phyloP scores from a whole-genome alignment of 2,113 vertebrate species.

The Solenodon paradoxus region DNA sequence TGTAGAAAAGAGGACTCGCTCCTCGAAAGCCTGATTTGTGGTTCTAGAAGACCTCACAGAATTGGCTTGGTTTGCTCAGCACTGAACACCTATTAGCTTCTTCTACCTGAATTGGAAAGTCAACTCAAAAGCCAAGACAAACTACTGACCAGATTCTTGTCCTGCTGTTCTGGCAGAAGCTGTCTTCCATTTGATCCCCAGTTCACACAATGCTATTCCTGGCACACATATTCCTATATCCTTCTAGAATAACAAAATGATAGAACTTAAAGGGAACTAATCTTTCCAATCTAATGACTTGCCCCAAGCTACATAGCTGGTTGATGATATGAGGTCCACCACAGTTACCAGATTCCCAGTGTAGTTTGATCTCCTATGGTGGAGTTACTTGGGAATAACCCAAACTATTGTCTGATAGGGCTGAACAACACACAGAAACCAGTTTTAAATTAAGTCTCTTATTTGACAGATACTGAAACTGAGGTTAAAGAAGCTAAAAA shows the following conservation, averaged over 20 bases:
- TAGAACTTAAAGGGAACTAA: neutral
- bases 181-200: no score
- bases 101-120: neutral
- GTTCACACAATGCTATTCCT: neutral
- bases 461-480: neutral
- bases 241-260: neutral
- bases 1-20: neutral
- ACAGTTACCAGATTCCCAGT: neutral
- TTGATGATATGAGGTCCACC: no score
- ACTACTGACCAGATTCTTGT: neutral
- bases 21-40: neutral
- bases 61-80: no score
- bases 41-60: neutral
- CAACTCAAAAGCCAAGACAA: neutral
- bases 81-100: neutral
- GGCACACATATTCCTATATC: neutral
- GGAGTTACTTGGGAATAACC: neutral
- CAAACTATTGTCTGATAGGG: neutral
- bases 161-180: neutral
- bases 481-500: neutral
- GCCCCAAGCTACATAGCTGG: neutral
- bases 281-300: neutral
- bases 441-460: neutral
- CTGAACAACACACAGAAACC: neutral
- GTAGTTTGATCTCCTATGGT: neutral